Evolutionary conservation across 2,888 invertebrate genomes (phyloP).

Genomic region (Drosophila yooni): DNA sequence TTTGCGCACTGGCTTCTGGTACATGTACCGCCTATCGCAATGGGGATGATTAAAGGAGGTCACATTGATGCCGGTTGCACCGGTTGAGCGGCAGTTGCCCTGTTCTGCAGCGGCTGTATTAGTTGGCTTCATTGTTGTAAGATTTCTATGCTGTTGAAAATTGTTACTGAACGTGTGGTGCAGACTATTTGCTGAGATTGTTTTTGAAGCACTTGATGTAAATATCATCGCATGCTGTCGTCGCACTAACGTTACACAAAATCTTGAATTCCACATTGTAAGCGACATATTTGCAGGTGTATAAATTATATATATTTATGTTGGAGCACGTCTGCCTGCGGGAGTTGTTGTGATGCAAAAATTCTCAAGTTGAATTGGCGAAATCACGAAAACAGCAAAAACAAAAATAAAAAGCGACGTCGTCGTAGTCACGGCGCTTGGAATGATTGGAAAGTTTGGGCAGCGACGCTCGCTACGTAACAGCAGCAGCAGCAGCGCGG

Average conservation of each 20-base stretch:
- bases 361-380: slow-evolving; percentile 30
- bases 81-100: slow-evolving; percentile 2
- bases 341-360: background rate
- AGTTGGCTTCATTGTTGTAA: slow-evolving; percentile 33
- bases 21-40: slow-evolving; percentile 67
- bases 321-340: slow-evolving; percentile 31
- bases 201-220: slow-evolving; percentile 49
- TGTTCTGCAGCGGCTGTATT: slow-evolving; percentile 17
- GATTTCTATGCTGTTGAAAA: slow-evolving; percentile 33
- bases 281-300: slow-evolving; percentile 67
- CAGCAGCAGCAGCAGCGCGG: slow-evolving; percentile 52
- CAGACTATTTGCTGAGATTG: slow-evolving; percentile 23
- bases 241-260: slow-evolving; percentile 74
- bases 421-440: slow-evolving; percentile 29
- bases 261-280: slow-evolving; percentile 81
- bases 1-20: slow-evolving; percentile 61
- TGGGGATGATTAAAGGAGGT: slow-evolving; percentile 63
- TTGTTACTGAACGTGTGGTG: slow-evolving; percentile 27
- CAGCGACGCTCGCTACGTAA: slow-evolving; percentile 65
- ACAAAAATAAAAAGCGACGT: slow-evolving; percentile 30
- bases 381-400: slow-evolving; percentile 19
- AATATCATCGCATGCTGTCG: slow-evolving; percentile 71
- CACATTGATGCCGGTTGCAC: slow-evolving; percentile 24
- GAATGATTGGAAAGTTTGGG: slow-evolving; percentile 57
- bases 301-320: slow-evolving; percentile 12